phyloP scores from a whole-genome alignment of 1,140 invertebrate species.

The Xylocopa sonorina region DNA sequence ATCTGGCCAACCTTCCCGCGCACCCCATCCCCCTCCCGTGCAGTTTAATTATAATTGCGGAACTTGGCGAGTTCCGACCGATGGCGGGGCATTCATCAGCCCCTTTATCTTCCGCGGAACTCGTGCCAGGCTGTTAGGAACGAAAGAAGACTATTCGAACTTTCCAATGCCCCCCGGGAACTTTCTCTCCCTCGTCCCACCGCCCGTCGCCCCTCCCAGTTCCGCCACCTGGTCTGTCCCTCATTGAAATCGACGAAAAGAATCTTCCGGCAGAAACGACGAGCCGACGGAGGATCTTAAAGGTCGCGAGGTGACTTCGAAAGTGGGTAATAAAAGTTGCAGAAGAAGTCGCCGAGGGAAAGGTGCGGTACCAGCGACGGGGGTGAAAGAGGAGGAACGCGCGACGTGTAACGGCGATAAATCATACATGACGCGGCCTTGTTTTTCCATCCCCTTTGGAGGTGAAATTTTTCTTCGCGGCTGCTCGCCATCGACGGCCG shows the following conservation, averaged over 20 bases:
- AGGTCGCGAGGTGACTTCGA: conserved; percentile 65
- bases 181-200: background rate
- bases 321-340: conserved; percentile 68
- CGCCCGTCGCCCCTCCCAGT: background rate
- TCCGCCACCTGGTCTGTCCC: background rate
- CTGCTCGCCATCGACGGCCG: conserved; percentile 1
- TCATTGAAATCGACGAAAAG: conserved; percentile 50
- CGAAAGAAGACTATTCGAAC: conserved; percentile 48
- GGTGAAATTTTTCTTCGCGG: conserved; percentile 23
- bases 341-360: conserved; percentile 33
- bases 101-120: conserved; percentile 52
- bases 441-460: conserved; percentile 55
- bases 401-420: conserved; percentile 56
- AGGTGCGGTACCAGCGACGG: background rate
- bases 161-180: conserved; percentile 52
- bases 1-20: conserved; percentile 29
- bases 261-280: conserved; percentile 1
- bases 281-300: conserved; percentile 51
- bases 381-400: background rate
- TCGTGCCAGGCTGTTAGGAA: conserved; percentile 38
- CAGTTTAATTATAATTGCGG: conserved; percentile 64
- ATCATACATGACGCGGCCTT: conserved; percentile 65
- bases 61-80: conserved; percentile 45
- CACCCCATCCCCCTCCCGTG: too few relatives aligned
- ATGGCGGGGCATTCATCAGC: conserved; percentile 50